These are phyloP conservation scores for Platygyra sinensis DNA, from an alignment of 64 coral and sea anemone genomes.

Conservation along the genomic window DNA sequence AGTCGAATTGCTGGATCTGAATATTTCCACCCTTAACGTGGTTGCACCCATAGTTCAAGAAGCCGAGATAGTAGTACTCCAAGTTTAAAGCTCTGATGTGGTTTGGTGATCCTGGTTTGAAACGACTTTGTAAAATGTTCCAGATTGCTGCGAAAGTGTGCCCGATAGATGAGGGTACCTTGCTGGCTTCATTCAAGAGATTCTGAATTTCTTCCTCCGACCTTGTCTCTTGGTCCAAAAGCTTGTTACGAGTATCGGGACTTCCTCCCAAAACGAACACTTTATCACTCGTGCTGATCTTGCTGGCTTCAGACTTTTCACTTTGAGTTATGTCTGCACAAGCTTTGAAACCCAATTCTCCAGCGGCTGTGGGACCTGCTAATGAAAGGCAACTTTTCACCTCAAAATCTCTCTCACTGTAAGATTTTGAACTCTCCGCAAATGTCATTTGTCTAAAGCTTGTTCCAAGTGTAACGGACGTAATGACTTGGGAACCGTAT, in stretches of 20 bases:
- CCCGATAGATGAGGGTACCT: neutral
- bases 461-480: slow-evolving; percentile 35
- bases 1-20: slow-evolving; percentile 49
- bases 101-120: neutral
- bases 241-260: neutral
- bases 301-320: slow-evolving; percentile 11
- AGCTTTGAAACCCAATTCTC: slow-evolving; percentile 8
- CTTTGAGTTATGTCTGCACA: slow-evolving; percentile 24
- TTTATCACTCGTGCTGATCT: slow-evolving; percentile 20
- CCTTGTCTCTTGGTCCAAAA: neutral
- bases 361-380: slow-evolving; percentile 6
- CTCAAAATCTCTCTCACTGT: slow-evolving; percentile 40
- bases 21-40: neutral
- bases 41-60: slow-evolving; percentile 37
- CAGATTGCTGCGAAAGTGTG: slow-evolving; percentile 57
- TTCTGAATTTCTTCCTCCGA: neutral
- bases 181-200: slow-evolving; percentile 1
- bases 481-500: slow-evolving; percentile 60
- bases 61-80: slow-evolving; percentile 44
- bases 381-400: slow-evolving; percentile 39
- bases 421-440: slow-evolving; percentile 13
- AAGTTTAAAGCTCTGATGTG: slow-evolving; percentile 26
- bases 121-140: slow-evolving; percentile 55
- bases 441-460: slow-evolving; percentile 44
- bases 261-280: slow-evolving; percentile 14